phyloP scores from a whole-genome alignment of 2,797 vertebrate species.

The Eremophila alpestris region DNA sequence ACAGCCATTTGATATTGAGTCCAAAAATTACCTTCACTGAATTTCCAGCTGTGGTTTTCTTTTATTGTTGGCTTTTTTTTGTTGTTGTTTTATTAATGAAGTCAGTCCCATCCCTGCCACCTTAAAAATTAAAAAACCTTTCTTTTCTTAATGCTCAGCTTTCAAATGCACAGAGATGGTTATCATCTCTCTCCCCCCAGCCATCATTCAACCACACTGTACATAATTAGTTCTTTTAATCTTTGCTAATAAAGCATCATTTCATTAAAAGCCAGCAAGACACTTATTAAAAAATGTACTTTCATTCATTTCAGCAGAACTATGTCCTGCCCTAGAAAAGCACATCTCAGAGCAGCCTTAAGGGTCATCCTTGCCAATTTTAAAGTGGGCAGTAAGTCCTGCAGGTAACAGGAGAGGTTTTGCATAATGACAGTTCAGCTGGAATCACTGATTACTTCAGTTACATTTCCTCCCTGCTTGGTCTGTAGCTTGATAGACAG shows the following conservation, averaged over 20 bases:
- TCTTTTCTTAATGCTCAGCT: background rate
- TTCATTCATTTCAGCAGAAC: background rate
- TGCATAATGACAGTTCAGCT: background rate
- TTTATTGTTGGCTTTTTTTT: background rate
- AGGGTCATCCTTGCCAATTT: background rate
- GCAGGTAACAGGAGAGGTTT: background rate
- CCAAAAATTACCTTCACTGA: background rate
- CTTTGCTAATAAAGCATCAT: constrained; percentile 32
- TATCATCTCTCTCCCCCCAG: background rate
- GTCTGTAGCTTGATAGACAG: background rate
- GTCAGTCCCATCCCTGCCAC: background rate
- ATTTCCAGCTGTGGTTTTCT: background rate
- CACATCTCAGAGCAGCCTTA: background rate
- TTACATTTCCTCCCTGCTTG: background rate
- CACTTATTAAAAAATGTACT: background rate
- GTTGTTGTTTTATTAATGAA: background rate
- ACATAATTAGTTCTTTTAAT: constrained; percentile 39
- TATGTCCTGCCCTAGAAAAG: background rate
- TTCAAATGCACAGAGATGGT: background rate
- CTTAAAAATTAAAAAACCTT: background rate
- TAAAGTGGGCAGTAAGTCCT: background rate
- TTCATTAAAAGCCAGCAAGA: constrained; percentile 25
- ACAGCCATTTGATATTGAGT: background rate
- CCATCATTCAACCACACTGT: background rate
- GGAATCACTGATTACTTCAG: background rate